phyloP scores from a whole-genome alignment of 2,113 vertebrate genomes.

The Sarotherodon lohbergeri region DNA sequence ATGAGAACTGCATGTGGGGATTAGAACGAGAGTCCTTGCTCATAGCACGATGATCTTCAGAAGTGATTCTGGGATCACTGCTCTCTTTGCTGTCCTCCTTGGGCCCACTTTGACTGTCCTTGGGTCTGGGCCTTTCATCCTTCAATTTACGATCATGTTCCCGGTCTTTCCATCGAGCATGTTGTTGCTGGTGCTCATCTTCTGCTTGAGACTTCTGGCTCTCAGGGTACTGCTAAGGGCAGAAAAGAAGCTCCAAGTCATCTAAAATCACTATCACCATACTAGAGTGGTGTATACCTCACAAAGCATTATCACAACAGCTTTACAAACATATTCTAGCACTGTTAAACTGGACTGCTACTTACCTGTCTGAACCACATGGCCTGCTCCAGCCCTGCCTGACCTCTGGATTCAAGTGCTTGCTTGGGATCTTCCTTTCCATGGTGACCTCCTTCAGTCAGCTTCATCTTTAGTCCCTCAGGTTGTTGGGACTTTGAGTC shows the following conservation, averaged over 20 bases:
- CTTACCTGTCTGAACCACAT: constrained; percentile 99
- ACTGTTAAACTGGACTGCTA: background rate
- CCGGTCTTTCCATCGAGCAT: constrained; percentile 85
- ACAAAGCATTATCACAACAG: background rate
- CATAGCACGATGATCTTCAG: constrained; percentile 84
- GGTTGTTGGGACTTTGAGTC: constrained; percentile 84
- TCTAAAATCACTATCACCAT: background rate
- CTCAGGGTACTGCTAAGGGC: constrained; percentile 86
- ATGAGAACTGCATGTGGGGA: constrained; percentile 90
- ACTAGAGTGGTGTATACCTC: background rate
- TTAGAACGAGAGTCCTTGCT: constrained; percentile 89
- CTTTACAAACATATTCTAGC: background rate
- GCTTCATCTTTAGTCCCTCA: constrained; percentile 91
- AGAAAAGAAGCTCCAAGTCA: constrained; percentile 46
- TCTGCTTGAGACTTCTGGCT: constrained; percentile 86
- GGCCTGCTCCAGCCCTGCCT: constrained; percentile 86
- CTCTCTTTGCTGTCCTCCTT: constrained; percentile 91
- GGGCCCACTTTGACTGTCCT: constrained; percentile 75
- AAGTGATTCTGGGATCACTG: constrained; percentile 75
- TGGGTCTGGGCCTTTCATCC: constrained; percentile 85
- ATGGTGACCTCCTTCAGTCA: constrained; percentile 82
- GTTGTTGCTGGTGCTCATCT: constrained; percentile 83
- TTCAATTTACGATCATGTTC: constrained; percentile 91
- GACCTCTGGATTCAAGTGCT: constrained; percentile 81
- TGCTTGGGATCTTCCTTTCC: constrained; percentile 89